These are phyloP conservation scores for Syrrhaptes paradoxus DNA, from an alignment of 2,113 vertebrate species.

Conservation along the genomic window DNA sequence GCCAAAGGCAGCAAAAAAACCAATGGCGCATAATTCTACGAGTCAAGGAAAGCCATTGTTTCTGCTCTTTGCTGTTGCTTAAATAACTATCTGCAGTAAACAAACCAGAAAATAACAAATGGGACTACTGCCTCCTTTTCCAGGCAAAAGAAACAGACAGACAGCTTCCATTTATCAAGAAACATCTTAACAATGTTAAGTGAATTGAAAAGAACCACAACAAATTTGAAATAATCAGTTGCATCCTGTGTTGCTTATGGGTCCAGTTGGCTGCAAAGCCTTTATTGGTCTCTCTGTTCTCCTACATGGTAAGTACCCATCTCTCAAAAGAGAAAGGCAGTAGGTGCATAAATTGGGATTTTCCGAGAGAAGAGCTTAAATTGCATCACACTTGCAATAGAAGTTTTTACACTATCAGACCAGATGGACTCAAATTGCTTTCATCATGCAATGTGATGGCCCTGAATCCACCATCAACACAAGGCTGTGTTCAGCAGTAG, in stretches of 20 bases:
- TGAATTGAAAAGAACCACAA: background rate
- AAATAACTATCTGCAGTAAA: conserved; percentile 6
- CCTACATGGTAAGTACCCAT: accelerated
- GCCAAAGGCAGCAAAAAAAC: background rate
- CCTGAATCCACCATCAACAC: background rate
- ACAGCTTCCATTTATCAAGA: background rate
- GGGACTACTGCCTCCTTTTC: background rate
- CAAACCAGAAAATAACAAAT: conserved; percentile 39
- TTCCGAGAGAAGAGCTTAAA: background rate
- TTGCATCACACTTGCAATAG: background rate
- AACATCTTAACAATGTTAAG: background rate
- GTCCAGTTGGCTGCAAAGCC: background rate
- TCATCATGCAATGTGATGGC: accelerated
- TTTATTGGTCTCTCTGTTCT: background rate
- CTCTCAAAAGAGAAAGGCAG: background rate
- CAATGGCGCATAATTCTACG: background rate
- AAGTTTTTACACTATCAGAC: background rate
- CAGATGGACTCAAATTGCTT: background rate
- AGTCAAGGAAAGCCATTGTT: conserved; percentile 20
- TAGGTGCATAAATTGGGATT: background rate
- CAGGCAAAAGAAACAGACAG: background rate
- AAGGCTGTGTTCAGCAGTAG: background rate
- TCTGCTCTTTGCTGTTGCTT: background rate
- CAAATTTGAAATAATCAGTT: background rate
- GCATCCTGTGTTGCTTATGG: background rate